Evolutionary conservation across 2,888 invertebrate genomes (phyloP), one percentile per base, ranked within the genome.

Genomic region (Andrena dorsata): DNA sequence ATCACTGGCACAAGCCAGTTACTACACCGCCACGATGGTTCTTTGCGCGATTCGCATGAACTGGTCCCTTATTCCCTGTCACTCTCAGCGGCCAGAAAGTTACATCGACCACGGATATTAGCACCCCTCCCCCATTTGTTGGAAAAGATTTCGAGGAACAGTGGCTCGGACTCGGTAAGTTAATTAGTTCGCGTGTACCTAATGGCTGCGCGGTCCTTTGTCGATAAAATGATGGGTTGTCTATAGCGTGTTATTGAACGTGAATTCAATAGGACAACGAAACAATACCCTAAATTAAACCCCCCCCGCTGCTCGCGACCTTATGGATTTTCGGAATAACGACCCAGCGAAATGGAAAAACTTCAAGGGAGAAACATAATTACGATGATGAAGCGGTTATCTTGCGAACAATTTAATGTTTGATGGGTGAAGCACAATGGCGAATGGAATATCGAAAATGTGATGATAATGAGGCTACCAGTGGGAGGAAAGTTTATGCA

Each of bases 151-250:
- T 60, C 26, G 64, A 71, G 53, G 71, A 70, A 70, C 60, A 47
- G 49, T 13, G 41, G 58, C 64, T 28, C 1, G 64, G 56, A 47
- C 8, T 32, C 20, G 65, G 51, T 70, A 69, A 64, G 35, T 79
- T 74, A 79, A 74, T 74, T 74, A 74, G 70, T 70, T 74, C 35
- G 69, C 51, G 74, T 74, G 58, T 53, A 64, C 56, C 47, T 74
- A 70, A 79, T 70, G 35, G 60, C 66, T 6, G 60, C 28, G 56
- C 63, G 60, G 8, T 49, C 56, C 20, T 78, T 63, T 78, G 73
- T 74, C 30, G 32, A 61, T 60, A 51, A 56, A 74, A 74, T 66
- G 66, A 23, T 32, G 58, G 68, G 7, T 28, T n/a, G 65, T 65
- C 64, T 65, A 65, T 65, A 71, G 56, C 32, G 8, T 70, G 53